Evolutionary conservation across 1,140 invertebrate genomes (phyloP).

Genomic region (Panulirus ornatus): DNA sequence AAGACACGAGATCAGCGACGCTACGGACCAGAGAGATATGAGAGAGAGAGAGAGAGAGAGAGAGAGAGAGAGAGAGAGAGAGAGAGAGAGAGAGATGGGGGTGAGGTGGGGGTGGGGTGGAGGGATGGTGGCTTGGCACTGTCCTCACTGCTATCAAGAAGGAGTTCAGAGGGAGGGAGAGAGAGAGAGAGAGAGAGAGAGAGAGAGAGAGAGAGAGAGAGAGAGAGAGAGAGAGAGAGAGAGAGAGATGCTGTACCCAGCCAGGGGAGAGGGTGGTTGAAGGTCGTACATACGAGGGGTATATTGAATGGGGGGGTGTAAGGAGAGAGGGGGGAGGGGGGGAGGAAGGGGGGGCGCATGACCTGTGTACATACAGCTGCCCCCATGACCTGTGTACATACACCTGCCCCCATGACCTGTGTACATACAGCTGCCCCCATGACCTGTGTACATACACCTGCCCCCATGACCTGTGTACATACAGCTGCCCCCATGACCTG

Average conservation of each 20-base stretch:
- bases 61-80: not conserved
- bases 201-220: not conserved
- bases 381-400: not conserved
- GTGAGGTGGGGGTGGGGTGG: not conserved
- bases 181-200: constrained; percentile 16
- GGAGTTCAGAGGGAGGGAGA: not conserved
- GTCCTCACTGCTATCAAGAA: not conserved
- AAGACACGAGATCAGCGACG: no score
- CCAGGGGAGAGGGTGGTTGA: not conserved
- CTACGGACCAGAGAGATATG: no score
- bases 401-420: not conserved
- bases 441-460: not conserved
- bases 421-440: not conserved
- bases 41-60: not conserved
- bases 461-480: not conserved
- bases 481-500: not conserved
- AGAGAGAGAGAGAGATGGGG: not conserved
- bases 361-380: not conserved
- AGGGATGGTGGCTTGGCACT: not conserved
- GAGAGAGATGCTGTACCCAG: not conserved
- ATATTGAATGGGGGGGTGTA: not conserved
- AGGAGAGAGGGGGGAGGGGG: not conserved
- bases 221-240: not conserved
- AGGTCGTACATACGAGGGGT: not conserved
- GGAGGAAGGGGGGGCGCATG: not conserved